A percentile compares a stretch with the other conserved stretches of the same genome.
phyloP scores from a whole-genome alignment of 2,113 vertebrate species.

The Herpailurus yagouaroundi region DNA sequence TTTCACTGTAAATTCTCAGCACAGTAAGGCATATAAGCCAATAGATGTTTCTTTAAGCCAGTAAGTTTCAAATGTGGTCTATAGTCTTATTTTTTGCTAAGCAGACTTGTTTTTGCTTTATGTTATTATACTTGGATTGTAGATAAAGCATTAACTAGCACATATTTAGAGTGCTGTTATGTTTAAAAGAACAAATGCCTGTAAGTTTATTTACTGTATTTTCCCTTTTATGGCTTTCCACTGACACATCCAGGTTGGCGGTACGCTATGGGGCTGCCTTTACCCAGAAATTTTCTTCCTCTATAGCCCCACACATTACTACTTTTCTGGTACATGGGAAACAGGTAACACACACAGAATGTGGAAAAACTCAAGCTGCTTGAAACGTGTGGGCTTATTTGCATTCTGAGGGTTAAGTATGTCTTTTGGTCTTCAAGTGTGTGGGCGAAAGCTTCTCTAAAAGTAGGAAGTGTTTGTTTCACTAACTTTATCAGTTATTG shows the following conservation, averaged over 20 bases:
- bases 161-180: not conserved
- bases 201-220: slow-evolving; percentile 79
- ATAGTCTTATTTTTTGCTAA: not conserved
- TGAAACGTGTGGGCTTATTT: slow-evolving; percentile 77
- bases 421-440: slow-evolving; percentile 70
- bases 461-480: slow-evolving; percentile 54
- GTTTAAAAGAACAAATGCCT: slow-evolving; percentile 14
- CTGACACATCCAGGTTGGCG: slow-evolving; percentile 91
- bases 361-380: slow-evolving; percentile 81
- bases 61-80: not conserved
- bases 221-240: slow-evolving; percentile 83
- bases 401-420: slow-evolving; percentile 74
- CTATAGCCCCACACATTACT: slow-evolving; percentile 97
- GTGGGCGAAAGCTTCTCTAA: slow-evolving; percentile 61
- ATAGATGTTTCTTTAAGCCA: not conserved
- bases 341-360: slow-evolving; percentile 92
- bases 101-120: not conserved
- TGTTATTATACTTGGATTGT: not conserved
- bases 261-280: slow-evolving; percentile 94
- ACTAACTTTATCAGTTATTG: slow-evolving; percentile 75
- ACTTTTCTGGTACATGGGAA: slow-evolving; percentile 98
- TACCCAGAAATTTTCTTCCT: slow-evolving; percentile 94
- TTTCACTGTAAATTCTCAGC: not conserved
- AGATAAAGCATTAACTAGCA: slow-evolving; percentile 1
- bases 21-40: not conserved